These are phyloP conservation scores for Oxycera nigricornis DNA, from an alignment of 2,888 invertebrate species.

Conservation along the genomic window DNA sequence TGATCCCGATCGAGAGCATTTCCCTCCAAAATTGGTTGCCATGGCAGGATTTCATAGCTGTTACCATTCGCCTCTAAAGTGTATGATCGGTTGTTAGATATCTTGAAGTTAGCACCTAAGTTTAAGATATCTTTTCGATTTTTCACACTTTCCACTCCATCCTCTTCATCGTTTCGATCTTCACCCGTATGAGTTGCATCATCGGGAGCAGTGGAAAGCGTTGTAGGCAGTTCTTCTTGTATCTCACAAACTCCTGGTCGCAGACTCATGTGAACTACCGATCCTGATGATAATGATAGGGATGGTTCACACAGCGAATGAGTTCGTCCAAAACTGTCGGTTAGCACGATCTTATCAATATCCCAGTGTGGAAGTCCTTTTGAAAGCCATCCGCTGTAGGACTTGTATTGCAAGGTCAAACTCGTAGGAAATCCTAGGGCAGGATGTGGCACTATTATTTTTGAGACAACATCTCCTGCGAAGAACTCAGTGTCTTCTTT, in stretches of 20 bases:
- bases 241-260: slow-evolving; percentile 80
- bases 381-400: slow-evolving; percentile 90
- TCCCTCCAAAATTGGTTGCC: slow-evolving; percentile 65
- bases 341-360: slow-evolving; percentile 81
- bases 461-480: slow-evolving; percentile 76
- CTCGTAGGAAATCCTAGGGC: slow-evolving; percentile 77
- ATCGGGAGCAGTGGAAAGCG: slow-evolving; percentile 45
- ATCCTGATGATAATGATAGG: slow-evolving; percentile 75
- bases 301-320: slow-evolving; percentile 82
- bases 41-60: slow-evolving; percentile 61
- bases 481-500: slow-evolving; percentile 80
- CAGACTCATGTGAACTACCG: slow-evolving; percentile 75
- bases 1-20: slow-evolving; percentile 62
- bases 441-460: slow-evolving; percentile 89
- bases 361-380: slow-evolving; percentile 81
- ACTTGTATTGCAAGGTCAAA: slow-evolving; percentile 81
- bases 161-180: slow-evolving; percentile 48
- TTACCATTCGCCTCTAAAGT: slow-evolving; percentile 19
- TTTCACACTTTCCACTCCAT: slow-evolving; percentile 56
- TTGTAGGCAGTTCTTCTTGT: slow-evolving; percentile 63
- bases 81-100: slow-evolving; percentile 54
- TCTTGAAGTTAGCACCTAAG: slow-evolving; percentile 59
- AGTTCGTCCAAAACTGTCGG: slow-evolving; percentile 85
- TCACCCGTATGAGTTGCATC: slow-evolving; percentile 50
- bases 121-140: slow-evolving; percentile 60